Base-by-base conservation (phyloP, 2,888 invertebrate species). In the Campoplex nolae region DNA sequence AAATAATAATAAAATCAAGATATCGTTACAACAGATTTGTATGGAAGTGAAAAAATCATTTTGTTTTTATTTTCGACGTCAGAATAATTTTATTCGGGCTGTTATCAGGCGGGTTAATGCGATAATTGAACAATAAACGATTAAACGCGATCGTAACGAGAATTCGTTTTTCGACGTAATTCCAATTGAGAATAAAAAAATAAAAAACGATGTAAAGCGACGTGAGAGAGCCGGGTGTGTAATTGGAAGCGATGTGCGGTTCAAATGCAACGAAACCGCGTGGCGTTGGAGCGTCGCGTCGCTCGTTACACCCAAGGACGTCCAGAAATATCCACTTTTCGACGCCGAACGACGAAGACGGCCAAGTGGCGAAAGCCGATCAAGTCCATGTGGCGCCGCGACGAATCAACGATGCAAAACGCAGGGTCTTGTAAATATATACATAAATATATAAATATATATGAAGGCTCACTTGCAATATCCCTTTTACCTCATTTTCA, bases 251-350 rank as follows among this genome's bases (percentile, higher is more conserved):
- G 71, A 77, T 45, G 74, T 48, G 51, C 51, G 58, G 51, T 73
- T 77, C 77, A 58, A 77, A 77, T 83, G 77, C 83, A 77, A 71
- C 77, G 76, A 83, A 54, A 77, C 70, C 62, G 51, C 82, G 83
- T 81, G 84, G 86, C 79, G 82, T 84, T 87, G 75, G 70, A 87
- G 65, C 85, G 86, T 89, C 86, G 85, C 86, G 88, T 88, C 85
- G 88, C 86, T 89, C 86, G 88, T 88, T 88, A 86, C 85, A 74
- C 77, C 88, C 88, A 88, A 89, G 89, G 88, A 79, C 88, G 84
- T 89, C 85, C 88, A 88, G 88, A 88, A 89, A 89, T 89, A 89
- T 88, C 58, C 48, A 88, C 85, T 86, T 88, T 87, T 89, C 84
- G 86, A 86, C 88, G 85, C 54, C 76, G 79, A 86, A 87, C 82